Percentiles rank a stretch among this genome's conserved stretches.
Evolutionary conservation across 64 coral and sea anemone genomes (phyloP).

Genomic region (Anthopleura sola): DNA sequence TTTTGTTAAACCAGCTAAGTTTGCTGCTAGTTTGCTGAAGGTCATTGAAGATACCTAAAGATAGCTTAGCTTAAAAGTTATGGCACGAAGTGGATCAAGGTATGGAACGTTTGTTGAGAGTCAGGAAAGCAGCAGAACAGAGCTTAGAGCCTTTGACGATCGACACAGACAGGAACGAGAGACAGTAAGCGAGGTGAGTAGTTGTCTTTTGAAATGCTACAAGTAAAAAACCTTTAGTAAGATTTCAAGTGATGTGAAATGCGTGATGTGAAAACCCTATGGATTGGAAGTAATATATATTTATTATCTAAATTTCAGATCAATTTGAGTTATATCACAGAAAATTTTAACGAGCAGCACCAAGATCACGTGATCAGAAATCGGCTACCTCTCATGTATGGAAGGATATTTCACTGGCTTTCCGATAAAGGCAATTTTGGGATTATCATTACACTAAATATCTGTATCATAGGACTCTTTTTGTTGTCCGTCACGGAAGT

Average conservation of each 20-base stretch:
- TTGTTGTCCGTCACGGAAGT: conserved; percentile 40
- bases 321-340: background rate
- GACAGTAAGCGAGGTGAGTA: background rate
- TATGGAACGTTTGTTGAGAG: background rate
- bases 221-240: too few relatives aligned
- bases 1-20: too few relatives aligned
- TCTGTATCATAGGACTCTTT: conserved; percentile 68
- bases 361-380: conserved; percentile 33
- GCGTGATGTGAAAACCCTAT: too few relatives aligned
- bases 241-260: too few relatives aligned
- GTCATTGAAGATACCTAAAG: too few relatives aligned
- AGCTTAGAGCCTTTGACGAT: background rate
- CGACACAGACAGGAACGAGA: background rate
- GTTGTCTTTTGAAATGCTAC: too few relatives aligned
- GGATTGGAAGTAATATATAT: too few relatives aligned
- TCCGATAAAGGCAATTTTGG: conserved; percentile 28
- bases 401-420: conserved; percentile 24
- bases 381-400: conserved; percentile 37
- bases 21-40: too few relatives aligned
- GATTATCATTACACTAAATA: conserved; percentile 63
- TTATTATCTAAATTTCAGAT: background rate
- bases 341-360: background rate
- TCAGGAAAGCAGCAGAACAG: background rate
- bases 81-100: background rate
- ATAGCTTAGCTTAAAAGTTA: background rate